phyloP scores from a whole-genome alignment of 1,140 invertebrate species.

The Ceratosolen fusciceps region DNA sequence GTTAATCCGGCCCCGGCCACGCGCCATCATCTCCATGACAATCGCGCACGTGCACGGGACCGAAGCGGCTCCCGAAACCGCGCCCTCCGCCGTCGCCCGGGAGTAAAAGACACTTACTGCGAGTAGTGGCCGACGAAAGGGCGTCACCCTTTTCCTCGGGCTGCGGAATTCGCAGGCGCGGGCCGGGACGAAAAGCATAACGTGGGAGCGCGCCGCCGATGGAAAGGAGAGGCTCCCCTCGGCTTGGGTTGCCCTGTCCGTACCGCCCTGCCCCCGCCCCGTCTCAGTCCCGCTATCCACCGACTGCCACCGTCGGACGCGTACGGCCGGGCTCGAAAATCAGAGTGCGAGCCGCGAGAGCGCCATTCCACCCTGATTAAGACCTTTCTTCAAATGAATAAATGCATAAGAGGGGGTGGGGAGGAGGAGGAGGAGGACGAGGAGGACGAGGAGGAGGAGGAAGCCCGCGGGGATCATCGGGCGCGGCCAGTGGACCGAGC shows the following conservation, averaged over 20 bases:
- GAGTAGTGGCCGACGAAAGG: background rate
- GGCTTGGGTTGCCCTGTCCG: no score
- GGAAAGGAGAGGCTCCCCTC: background rate
- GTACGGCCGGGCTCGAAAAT: slow-evolving; percentile 9
- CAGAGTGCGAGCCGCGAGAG: slow-evolving; percentile 11
- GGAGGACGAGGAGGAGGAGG: no score
- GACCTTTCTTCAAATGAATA: slow-evolving; percentile 32
- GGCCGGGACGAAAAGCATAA: background rate
- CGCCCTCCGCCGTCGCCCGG: background rate
- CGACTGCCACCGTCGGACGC: background rate
- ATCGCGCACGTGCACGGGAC: background rate
- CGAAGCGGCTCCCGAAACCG: background rate
- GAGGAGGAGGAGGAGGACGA: no score
- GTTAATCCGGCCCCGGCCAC: background rate
- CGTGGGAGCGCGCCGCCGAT: background rate
- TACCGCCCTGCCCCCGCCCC: background rate
- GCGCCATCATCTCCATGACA: background rate
- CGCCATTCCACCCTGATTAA: slow-evolving; percentile 13
- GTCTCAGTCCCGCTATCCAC: no score
- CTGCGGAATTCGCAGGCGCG: background rate
- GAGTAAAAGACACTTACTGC: background rate
- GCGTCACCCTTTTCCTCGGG: background rate
- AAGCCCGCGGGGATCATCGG: background rate
- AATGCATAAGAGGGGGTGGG: background rate
- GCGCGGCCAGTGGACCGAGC: background rate